These are phyloP conservation scores for Nicator chloris DNA, from an alignment of 2,113 vertebrate genomes.

Conservation along the genomic window DNA sequence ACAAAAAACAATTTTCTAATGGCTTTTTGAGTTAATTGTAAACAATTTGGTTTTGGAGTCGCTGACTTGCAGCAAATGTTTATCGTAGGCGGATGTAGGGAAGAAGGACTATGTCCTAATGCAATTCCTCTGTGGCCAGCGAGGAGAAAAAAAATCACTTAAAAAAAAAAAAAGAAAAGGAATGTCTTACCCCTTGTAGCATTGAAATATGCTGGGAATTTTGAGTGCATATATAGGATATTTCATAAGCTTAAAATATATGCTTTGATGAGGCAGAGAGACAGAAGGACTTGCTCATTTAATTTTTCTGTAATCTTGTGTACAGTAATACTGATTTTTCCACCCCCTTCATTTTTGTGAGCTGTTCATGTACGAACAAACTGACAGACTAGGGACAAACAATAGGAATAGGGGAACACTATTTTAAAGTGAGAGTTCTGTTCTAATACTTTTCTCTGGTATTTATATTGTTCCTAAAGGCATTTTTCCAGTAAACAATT, in stretches of 20 bases:
- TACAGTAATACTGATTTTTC: neutral
- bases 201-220: neutral
- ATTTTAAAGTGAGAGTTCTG: neutral
- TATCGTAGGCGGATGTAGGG: slow-evolving; percentile 39
- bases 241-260: neutral
- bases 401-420: neutral
- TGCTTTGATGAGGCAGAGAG: neutral
- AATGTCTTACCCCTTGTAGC: neutral
- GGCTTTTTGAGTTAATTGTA: slow-evolving; percentile 58
- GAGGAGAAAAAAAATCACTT: neutral
- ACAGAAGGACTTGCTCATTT: neutral
- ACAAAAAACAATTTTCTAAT: slow-evolving; percentile 56
- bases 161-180: neutral
- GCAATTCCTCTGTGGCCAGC: slow-evolving; percentile 1
- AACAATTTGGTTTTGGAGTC: slow-evolving; percentile 59
- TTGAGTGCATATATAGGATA: neutral
- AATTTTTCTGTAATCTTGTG: neutral
- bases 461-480: neutral
- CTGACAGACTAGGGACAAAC: neutral
- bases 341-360: neutral
- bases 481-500: neutral
- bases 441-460: neutral
- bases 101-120: slow-evolving; percentile 20
- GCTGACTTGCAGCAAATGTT: slow-evolving; percentile 47
- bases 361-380: neutral